Base-by-base conservation (phyloP, 2,797 vertebrate genomes). In the Yasuhikotakia modesta region DNA sequence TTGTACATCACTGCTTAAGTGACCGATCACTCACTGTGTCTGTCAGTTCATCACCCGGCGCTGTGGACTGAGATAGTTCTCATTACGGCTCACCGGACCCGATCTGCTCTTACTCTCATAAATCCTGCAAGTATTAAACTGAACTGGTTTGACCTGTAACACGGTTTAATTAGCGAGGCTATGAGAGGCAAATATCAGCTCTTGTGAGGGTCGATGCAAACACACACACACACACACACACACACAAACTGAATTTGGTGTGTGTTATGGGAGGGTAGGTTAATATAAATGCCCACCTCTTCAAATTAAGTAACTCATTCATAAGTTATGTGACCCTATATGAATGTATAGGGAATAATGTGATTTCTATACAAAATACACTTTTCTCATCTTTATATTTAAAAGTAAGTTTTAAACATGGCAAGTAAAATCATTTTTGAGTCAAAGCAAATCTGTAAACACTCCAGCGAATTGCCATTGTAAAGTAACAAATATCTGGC, bases 71-170 rank as follows among this genome's bases (percentile, higher is more conserved):
- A 57, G 76, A 74, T 83, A 68, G n/a, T 46, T 71, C 72, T 79
- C 69, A 70, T 70, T 70, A 45, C 48, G 16, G 32, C 60, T 63
- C 60, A 5, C 17, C n/a, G 27, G 17, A 69, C 65, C 16, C 52
- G 57, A 65, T 32, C 68, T 32, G 64, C n/a, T 30, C 30, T 64
- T 50, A 64, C 61, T 30, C 61, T 32, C 32, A 75, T 73, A 73
- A 69, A 57, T 74, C 66, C 70, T 61, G 24, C 71, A 35, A 61
- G 68, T 76, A 69, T 65, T 78, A 39, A 12, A 64, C 76, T 82
- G 68, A 81, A 73, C 77, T 70, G 21, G 24, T 69, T 50, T 81
- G 71, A 80, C 79, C 65, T 55, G 39, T 50, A 48, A 70, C 70
- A 66, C 64, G n/a, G 58, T 76, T 76, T 32, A 65, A 70, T 81